A percentile compares a stretch with the other conserved stretches of the same genome.
These are phyloP conservation scores for Papilio xuthus DNA, from an alignment of 1,140 invertebrate species.

Conservation along the genomic window DNA sequence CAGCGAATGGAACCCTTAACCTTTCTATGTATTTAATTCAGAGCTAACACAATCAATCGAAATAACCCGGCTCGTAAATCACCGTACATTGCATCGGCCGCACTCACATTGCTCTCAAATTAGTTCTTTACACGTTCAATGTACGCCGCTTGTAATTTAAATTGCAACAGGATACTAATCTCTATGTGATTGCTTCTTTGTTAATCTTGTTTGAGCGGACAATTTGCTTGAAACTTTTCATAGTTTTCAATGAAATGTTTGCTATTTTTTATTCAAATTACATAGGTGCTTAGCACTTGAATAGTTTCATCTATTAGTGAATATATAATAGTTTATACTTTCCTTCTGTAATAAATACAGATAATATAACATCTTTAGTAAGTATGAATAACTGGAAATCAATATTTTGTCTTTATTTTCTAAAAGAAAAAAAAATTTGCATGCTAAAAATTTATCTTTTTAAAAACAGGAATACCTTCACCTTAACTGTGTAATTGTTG, in stretches of 20 bases:
- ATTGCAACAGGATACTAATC: conserved; percentile 26
- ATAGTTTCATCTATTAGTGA: no score
- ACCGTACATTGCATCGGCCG: conserved; percentile 31
- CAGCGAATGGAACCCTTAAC: conserved; percentile 18
- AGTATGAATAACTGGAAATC: no score
- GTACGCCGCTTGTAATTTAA: conserved; percentile 35
- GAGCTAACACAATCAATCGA: conserved; percentile 27
- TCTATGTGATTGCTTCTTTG: conserved; percentile 2
- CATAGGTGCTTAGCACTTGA: no score
- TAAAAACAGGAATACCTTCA: not conserved
- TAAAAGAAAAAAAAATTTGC: not conserved
- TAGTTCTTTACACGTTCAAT: conserved; percentile 35
- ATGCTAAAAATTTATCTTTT: no score
- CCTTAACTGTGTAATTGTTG: not conserved
- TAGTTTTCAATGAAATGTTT: not conserved
- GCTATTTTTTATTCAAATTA: no score
- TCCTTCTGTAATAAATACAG: no score
- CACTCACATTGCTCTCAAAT: conserved; percentile 25
- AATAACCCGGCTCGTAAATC: conserved; percentile 34
- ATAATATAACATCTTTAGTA: no score
- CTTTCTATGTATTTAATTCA: conserved; percentile 35
- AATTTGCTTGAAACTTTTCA: not conserved
- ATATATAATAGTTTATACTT: no score
- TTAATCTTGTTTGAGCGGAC: not conserved
- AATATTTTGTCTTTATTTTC: no score